These are phyloP conservation scores for Falco novaeseelandiae DNA, from an alignment of 2,797 vertebrate genomes.

Conservation along the genomic window DNA sequence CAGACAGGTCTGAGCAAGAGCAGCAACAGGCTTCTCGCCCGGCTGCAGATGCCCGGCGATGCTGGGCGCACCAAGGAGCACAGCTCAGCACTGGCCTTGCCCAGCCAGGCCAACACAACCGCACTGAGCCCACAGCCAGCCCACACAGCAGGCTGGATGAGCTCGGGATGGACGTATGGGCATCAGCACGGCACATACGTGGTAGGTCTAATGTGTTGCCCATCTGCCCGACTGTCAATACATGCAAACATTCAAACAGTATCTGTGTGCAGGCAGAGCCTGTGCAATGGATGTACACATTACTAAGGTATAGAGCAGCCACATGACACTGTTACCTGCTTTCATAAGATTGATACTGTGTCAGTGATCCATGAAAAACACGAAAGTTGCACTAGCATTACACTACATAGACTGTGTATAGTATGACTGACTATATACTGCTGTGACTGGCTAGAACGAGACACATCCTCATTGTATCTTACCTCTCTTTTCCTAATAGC, in stretches of 20 bases:
- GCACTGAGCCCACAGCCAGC: background rate
- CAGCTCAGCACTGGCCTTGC: background rate
- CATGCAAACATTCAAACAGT: background rate
- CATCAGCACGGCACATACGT: background rate
- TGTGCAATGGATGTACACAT: rapidly evolving
- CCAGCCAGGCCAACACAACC: background rate
- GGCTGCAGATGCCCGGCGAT: background rate
- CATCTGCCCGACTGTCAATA: background rate
- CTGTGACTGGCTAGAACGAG: background rate
- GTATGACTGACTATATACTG: no score
- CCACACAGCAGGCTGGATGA: background rate
- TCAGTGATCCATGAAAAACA: background rate
- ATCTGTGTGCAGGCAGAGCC: background rate
- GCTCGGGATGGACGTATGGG: background rate
- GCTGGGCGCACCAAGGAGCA: background rate
- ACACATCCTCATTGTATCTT: background rate
- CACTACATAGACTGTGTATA: background rate
- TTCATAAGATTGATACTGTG: background rate
- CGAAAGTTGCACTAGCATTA: background rate
- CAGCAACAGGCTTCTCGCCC: background rate
- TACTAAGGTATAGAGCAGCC: background rate
- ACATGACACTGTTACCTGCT: background rate
- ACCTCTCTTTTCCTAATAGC: background rate
- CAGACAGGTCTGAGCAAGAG: background rate
- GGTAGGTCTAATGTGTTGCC: background rate